Base-by-base conservation (phyloP, 2,797 vertebrate genomes). In the Chloroceryle inda region DNA sequence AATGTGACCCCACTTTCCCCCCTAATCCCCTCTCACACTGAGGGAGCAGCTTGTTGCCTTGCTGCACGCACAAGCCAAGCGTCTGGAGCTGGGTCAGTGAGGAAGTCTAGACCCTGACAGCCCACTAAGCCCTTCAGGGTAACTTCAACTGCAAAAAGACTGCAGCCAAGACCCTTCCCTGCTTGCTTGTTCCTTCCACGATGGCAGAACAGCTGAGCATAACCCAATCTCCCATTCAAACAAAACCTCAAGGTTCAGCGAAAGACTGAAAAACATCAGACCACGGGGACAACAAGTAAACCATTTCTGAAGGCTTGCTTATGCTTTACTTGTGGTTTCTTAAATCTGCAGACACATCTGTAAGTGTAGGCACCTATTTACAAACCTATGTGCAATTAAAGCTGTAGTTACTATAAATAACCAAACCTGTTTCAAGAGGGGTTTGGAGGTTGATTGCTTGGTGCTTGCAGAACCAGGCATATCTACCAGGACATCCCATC, bases 141-240 rank as follows among this genome's bases (percentile, higher is more conserved):
- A 69, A 21, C 88, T 86, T 88, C 88, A 88, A 82, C 67, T 69
- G 49, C 53, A 29, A 21, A 21, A 82, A 45, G 72, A 83, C 53
- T 11, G n/a, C 72, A 71, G 86, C 92, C 88, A 93, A 76, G 40
- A 53, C 29, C 18, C 0, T 31, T 40, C 77, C 9, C 64, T 33
- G 5, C 35, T 84, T n/a, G 40, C n/a, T 4, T 29, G 67, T 56
- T 33, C 72, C 67, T 47, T 29, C 38, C 92, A 44, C 0, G 4
- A 80, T 71, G 22, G 38, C 44, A 11, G 10, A 80, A 55, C 9
- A 56, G 88, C 74, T 20, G 1, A 91, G 81, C 13, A 23, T 0
- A 71, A 26, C 44, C 58, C 53, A 5, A 6, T 4, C 63, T 29
- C 0, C 0, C 23, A 26, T 10, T 42, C 0, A 0, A 56, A 13